Base-by-base conservation (phyloP, 2,797 vertebrate genomes). In the Podarcis siculus region DNA sequence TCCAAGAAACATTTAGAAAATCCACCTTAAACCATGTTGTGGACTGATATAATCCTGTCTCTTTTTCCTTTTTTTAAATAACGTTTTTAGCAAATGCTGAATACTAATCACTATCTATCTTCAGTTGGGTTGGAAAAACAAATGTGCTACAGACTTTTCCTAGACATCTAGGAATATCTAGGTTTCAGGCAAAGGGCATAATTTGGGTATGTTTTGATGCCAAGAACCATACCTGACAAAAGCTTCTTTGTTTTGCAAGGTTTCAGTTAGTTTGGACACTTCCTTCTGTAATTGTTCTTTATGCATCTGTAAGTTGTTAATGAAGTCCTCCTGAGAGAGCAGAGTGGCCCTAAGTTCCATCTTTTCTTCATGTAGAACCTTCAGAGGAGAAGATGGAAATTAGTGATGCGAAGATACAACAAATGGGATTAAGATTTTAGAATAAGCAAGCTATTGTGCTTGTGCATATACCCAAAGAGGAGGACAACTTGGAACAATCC, bases 311-410 rank as follows among this genome's bases (percentile, higher is more conserved):
- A 96, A 91, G 83, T 95, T 96, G 64, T 25, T 95, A 80, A 97
- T 95, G 88, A 97, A 97, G 86, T 97, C 90, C 86, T 97, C 97
- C 93, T 98, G 98, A 88, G 97, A 96, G 79, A 97, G 96, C 90
- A 98, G 93, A 8, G 97, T 97, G 87, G 96, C 96, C 64, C 91
- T 97, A 69, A 98, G 96, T 37, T 98, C 97, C 79, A 95, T 96
- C 90, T 97, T 97, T 93, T 98, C 98, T 92, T 97, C 97, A 81
- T 96, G 96, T 3, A 97, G 91, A 85, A 96, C 93, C 98, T 98
- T 95, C 72, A 81, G 0, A 1, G 58, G 39, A 90, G 17, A 71
- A 13, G 89, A 77, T 79, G 71, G 55, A 66, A 80, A 89, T 1
- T 45, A 85, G 13, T 79, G 39, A 0, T 55, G 45, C 72, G 86